Evolutionary conservation across 1,140 invertebrate genomes (phyloP).

Genomic region (Hyles euphorbiae): DNA sequence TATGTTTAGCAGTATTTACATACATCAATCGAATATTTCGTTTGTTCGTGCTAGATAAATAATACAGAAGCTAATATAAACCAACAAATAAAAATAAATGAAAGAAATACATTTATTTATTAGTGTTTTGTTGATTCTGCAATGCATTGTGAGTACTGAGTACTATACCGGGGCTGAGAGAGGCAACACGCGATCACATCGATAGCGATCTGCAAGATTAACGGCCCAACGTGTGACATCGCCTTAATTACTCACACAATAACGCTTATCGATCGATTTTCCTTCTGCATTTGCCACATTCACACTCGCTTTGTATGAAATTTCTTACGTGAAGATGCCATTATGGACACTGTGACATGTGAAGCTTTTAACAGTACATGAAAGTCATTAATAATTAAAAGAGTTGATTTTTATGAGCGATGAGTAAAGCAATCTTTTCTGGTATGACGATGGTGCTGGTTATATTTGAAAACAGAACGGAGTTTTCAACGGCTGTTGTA

Average conservation of each 20-base stretch:
- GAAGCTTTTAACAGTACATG: no score
- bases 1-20: not conserved
- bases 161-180: constrained; percentile 26
- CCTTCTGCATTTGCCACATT: constrained; percentile 5
- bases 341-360: no score
- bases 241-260: constrained; percentile 66
- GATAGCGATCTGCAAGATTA: constrained; percentile 67
- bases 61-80: no score
- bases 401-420: no score
- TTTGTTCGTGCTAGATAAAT: not conserved
- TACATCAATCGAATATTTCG: not conserved
- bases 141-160: constrained; percentile 23
- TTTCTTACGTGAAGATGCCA: not conserved
- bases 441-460: no score
- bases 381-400: no score
- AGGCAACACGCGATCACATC: constrained; percentile 57
- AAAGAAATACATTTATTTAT: not conserved
- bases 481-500: no score
- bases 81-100: not conserved
- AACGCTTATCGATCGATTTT: constrained; percentile 58
- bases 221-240: constrained; percentile 52
- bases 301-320: constrained; percentile 3
- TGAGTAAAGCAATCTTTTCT: no score
- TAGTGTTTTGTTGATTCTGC: not conserved
- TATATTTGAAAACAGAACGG: no score